Base-by-base conservation (phyloP, 2,797 vertebrate genomes). In the Enteromius mattozi region DNA sequence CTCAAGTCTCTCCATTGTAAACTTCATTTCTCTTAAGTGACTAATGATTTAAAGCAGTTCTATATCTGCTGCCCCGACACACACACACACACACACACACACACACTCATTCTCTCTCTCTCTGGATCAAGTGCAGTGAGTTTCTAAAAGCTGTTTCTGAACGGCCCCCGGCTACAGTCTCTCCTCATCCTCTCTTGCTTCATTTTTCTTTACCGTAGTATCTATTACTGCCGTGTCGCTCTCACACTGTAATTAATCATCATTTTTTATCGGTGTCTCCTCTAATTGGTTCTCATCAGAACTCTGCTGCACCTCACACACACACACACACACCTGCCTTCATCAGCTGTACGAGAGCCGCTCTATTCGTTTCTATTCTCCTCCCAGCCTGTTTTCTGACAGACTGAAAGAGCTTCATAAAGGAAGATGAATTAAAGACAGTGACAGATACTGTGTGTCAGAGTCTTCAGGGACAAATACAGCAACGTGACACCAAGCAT, bases 221-320 rank as follows among this genome's bases (percentile, higher is more conserved):
- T 65, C 84, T 66, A 87, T 78, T 76, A 66, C 80, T 70, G 86
- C 82, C 59, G n/a, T 81, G 69, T 77, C 90, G 91, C 92, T 92
- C 93, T 92, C 90, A 89, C 90, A 92, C 87, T 93, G 95, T 96
- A 96, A 97, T 96, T 96, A 96, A 97, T 97, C 97, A 96, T 96
- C 95, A 96, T 96, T 97, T 96, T 97, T 97, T 96, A 97, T 97
- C 95, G 92, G 90, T 91, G 94, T 88, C 95, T 95, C 94, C 95
- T 96, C 97, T 98, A 97, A 95, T 97, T 97, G 96, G 96, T 93
- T 97, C 95, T 96, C 95, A 97, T 97, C 97, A 96, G 95, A 85
- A 96, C 93, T 92, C 91, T 95, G 93, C 93, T 95, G 88, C 86
- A 77, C 68, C 63, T 71, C 63, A 17, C 6, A 16, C 69, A 71